These are phyloP conservation scores for Cydia strobilella DNA, from an alignment of 1,140 invertebrate genomes.

Conservation along the genomic window DNA sequence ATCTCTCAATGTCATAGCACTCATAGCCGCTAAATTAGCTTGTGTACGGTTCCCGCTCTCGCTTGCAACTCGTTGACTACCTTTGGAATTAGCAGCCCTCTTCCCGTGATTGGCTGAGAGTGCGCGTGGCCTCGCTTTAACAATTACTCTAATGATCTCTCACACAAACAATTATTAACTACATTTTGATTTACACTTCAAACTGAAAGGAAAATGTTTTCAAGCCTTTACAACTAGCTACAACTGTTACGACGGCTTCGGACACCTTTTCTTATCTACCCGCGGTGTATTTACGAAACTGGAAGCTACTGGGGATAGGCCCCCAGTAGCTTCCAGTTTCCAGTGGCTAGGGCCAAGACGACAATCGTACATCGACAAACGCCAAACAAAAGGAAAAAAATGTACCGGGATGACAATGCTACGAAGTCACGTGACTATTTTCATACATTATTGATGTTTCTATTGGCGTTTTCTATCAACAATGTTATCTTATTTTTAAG, in stretches of 20 bases:
- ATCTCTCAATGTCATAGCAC: no score
- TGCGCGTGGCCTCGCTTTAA: conserved; percentile 39
- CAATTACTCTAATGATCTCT: conserved; percentile 42
- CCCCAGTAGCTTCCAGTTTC: no score
- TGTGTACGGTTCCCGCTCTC: not conserved
- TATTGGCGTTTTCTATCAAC: no score
- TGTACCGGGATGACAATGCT: no score
- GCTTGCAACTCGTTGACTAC: not conserved
- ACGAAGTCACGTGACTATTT: no score
- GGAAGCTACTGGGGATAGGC: no score
- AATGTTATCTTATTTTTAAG: no score
- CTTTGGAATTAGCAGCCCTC: conserved; percentile 35
- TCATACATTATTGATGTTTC: no score
- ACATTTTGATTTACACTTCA: conserved; percentile 34
- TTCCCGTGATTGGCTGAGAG: conserved; percentile 34
- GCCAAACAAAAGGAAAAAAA: no score
- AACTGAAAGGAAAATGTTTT: not conserved
- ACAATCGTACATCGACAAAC: no score
- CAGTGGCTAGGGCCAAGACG: no score
- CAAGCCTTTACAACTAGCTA: not conserved
- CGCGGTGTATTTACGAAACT: no score
- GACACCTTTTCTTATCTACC: not conserved
- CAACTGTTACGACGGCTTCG: not conserved
- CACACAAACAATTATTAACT: conserved; percentile 33
- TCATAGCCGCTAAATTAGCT: not conserved